phyloP scores from a whole-genome alignment of 92 coral and sea anemone genomes.

The Phenganax subtilis region DNA sequence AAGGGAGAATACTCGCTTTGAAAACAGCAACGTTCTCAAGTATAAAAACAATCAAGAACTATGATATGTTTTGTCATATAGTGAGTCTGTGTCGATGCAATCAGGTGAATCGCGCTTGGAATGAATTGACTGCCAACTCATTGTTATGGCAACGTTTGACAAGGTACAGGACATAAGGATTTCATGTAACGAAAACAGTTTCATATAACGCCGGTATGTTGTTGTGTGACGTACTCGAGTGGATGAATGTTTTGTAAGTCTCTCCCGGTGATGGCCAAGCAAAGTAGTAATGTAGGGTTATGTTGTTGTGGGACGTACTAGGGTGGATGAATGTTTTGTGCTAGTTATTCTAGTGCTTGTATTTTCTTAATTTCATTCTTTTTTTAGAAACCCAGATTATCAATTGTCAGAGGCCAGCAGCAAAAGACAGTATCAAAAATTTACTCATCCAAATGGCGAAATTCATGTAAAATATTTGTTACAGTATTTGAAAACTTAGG shows the following conservation, averaged over 20 bases:
- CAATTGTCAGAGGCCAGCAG: conserved; percentile 77
- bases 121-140: conserved; percentile 55
- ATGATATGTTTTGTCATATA: conserved; percentile 27
- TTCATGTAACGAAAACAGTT: too few relatives aligned
- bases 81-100: conserved; percentile 80
- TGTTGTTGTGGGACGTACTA: too few relatives aligned
- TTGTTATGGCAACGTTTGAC: conserved; percentile 59
- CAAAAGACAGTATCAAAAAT: conserved; percentile 60
- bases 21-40: too few relatives aligned
- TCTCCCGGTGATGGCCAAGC: too few relatives aligned
- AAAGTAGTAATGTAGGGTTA: too few relatives aligned
- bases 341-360: too few relatives aligned
- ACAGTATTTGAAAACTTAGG: too few relatives aligned
- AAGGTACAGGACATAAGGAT: conserved; percentile 42
- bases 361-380: not conserved
- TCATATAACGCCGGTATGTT: too few relatives aligned
- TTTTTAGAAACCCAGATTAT: conserved; percentile 67
- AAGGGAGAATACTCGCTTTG: too few relatives aligned
- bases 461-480: conserved; percentile 55
- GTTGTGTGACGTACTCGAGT: too few relatives aligned
- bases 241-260: too few relatives aligned
- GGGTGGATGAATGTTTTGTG: too few relatives aligned
- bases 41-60: not conserved
- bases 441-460: conserved; percentile 63
- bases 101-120: conserved; percentile 85